Conservation (phyloP, 2,113 vertebrate species). For the Chroicocephalus ridibundus region DNA sequence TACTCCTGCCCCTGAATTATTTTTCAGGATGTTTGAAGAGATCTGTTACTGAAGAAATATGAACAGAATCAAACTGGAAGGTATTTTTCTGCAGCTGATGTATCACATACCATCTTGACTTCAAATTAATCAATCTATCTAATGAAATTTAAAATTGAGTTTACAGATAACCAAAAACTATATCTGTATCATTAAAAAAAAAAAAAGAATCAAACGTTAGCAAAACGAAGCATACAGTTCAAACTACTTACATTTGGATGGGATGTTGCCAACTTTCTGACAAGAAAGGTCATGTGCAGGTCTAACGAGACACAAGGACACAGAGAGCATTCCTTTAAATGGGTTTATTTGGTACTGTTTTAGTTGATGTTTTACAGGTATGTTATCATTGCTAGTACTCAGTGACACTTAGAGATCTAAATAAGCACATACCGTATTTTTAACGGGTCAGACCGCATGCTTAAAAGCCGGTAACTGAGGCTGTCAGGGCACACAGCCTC, state of each 20-base stretch:
- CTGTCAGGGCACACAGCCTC: background rate
- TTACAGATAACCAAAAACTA: background rate
- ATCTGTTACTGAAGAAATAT: background rate
- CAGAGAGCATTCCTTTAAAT: background rate
- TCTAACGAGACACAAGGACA: background rate
- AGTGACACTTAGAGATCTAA: slow-evolving; percentile 7
- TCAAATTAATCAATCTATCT: background rate
- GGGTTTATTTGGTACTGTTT: background rate
- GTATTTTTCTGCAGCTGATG: background rate
- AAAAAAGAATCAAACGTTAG: background rate
- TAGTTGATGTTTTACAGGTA: slow-evolving; percentile 33
- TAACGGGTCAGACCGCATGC: background rate
- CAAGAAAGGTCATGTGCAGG: background rate
- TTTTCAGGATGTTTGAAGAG: background rate
- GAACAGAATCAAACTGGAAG: background rate
- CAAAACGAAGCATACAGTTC: background rate
- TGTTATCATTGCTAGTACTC: background rate
- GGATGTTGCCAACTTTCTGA: background rate
- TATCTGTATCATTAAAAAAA: background rate
- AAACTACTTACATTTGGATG: background rate
- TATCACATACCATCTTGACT: background rate
- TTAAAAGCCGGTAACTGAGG: background rate
- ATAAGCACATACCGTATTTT: background rate
- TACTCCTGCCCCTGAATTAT: background rate
- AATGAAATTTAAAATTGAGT: background rate